These are phyloP conservation scores for Rhynchomys soricoides DNA, from an alignment of 2,113 vertebrate species.

Conservation along the genomic window DNA sequence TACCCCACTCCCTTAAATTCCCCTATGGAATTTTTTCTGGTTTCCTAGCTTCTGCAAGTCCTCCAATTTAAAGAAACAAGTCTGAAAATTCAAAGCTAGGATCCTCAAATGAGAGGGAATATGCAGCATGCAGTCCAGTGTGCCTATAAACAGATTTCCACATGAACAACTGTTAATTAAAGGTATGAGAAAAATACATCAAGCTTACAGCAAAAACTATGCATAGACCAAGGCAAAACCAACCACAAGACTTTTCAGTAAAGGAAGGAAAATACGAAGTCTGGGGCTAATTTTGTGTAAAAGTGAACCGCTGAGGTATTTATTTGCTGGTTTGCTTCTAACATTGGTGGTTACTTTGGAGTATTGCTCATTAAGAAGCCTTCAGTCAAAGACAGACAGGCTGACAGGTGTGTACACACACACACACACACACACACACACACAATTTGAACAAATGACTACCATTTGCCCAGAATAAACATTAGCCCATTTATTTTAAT, in stretches of 20 bases:
- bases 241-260: background rate
- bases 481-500: background rate
- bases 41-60: background rate
- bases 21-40: background rate
- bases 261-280: background rate
- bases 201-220: background rate
- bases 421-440: background rate
- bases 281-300: background rate
- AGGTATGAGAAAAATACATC: slow-evolving; percentile 32
- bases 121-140: background rate
- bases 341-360: background rate
- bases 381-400: background rate
- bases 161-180: slow-evolving; percentile 43
- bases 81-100: background rate
- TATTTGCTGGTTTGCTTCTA: slow-evolving; percentile 27
- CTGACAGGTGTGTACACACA: background rate
- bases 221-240: background rate
- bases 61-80: background rate
- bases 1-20: background rate
- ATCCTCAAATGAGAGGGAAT: background rate
- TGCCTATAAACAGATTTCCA: slow-evolving; percentile 64
- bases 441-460: background rate
- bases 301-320: background rate
- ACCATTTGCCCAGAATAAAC: background rate
- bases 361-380: background rate